phyloP scores from a whole-genome alignment of 2,888 invertebrate genomes.

The Atethmia centrago region DNA sequence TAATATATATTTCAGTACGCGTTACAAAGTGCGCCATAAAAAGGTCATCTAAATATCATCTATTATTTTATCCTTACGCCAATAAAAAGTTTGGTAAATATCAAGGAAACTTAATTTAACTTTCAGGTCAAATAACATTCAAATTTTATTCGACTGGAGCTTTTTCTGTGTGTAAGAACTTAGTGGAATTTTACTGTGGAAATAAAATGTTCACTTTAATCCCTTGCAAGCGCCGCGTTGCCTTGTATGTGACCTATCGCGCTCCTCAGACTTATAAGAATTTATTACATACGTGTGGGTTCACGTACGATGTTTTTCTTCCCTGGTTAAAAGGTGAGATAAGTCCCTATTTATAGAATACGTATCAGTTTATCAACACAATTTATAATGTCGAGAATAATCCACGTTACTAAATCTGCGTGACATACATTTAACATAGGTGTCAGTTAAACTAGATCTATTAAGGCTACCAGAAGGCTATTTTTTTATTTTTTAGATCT shows the following conservation, averaged over 20 bases:
- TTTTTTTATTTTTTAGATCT: not conserved
- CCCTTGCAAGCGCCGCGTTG: conserved; percentile 29
- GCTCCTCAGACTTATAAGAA: conserved; percentile 54
- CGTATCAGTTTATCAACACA: conserved; percentile 22
- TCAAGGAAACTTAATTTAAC: conserved; percentile 57
- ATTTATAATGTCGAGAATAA: conserved; percentile 19
- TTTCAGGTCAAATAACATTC: conserved; percentile 50
- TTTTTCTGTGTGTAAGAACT: conserved; percentile 24
- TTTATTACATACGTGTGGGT: conserved; percentile 55
- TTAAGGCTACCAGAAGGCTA: not conserved
- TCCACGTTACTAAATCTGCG: not conserved
- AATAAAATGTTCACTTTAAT: conserved; percentile 47
- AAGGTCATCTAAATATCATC: conserved; percentile 51
- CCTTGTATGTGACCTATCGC: conserved; percentile 49
- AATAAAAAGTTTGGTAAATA: conserved; percentile 46
- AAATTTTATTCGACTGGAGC: conserved; percentile 31
- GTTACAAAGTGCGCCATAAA: conserved; percentile 42
- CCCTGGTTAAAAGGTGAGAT: conserved; percentile 38
- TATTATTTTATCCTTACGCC: conserved; percentile 27
- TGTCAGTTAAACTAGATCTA: conserved; percentile 2
- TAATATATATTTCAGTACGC: conserved; percentile 34
- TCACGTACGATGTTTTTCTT: conserved; percentile 42
- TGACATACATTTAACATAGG: conserved; percentile 1
- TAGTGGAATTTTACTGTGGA: conserved; percentile 39
- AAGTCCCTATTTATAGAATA: conserved; percentile 37